Base-by-base conservation (phyloP, 2,888 invertebrate genomes). In the Meteorus cinctellus region DNA sequence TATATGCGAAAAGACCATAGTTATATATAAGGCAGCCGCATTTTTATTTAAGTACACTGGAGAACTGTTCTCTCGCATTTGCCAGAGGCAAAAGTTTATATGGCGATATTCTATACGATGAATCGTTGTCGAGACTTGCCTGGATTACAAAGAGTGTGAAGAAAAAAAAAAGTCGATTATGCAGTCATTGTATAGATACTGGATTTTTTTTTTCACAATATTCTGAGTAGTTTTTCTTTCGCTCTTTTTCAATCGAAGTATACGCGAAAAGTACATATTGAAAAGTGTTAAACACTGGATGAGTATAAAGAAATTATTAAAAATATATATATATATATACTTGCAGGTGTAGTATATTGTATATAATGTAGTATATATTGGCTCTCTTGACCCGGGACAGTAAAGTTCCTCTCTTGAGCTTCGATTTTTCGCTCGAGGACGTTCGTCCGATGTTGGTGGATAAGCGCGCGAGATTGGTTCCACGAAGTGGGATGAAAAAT, bases 401-500 rank as follows among this genome's bases (percentile, higher is more conserved):
- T n/a, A 34, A 48, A 24, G 48, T 67, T 67, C 24, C 48, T 51
- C 24, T 34, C 27, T 51, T 45, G 41, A 27, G 24, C 29, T 77
- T 75, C 77, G 78, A 80, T 80, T 81, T 80, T 76, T 78, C 78
- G 80, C 77, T 80, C 72, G 80, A 80, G 76, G 72, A 79, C 75
- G 72, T 77, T 77, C 80, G 78, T 77, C 75, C 75, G 77, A 77
- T 72, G 59, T 68, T 67, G 73, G 75, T 78, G 59, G 77, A 69
- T 74, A 72, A 76, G 75, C 76, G 48, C 71, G 41, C 70, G 74
- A 77, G 75, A 71, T 75, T 72, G 76, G 77, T 76, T 79, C 71
- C 74, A 73, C 60, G 72, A 72, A 51, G 72, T 29, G 65, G 76
- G 73, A 78, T 76, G 78, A 79, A 79, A 76, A 81, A 76, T 79